Conservation (phyloP, 2,113 vertebrate genomes). For the Cardinalis cardinalis region DNA sequence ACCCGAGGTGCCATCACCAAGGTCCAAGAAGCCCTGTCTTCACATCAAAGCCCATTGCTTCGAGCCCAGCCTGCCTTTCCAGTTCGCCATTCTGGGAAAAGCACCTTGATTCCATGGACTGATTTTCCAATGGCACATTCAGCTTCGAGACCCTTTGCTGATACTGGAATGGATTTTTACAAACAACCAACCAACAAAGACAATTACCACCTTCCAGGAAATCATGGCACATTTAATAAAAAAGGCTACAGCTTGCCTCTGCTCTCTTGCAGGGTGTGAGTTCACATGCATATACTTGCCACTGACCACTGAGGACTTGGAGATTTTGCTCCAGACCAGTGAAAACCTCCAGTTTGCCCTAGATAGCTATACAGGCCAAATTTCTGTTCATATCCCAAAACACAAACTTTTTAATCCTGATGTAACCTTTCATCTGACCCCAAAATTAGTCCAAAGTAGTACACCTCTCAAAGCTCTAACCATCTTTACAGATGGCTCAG, state of each 20-base stretch:
- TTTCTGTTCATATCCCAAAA: no score
- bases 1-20: background rate
- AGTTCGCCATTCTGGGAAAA: background rate
- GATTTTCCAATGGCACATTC: background rate
- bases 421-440: no score
- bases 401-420: no score
- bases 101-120: background rate
- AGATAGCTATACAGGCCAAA: no score
- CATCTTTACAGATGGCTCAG: no score
- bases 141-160: background rate
- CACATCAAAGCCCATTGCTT: fast-evolving
- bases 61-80: background rate
- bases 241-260: background rate
- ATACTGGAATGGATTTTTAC: background rate
- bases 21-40: background rate
- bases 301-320: background rate
- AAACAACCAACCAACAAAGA: background rate
- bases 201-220: background rate
- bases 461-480: no score
- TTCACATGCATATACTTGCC: background rate
- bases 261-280: background rate
- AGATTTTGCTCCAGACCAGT: no score
- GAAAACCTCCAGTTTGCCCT: no score
- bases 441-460: no score
- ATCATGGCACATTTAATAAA: background rate